Base-by-base conservation (phyloP, 2,797 vertebrate species). In the Phylloscopus collybita region DNA sequence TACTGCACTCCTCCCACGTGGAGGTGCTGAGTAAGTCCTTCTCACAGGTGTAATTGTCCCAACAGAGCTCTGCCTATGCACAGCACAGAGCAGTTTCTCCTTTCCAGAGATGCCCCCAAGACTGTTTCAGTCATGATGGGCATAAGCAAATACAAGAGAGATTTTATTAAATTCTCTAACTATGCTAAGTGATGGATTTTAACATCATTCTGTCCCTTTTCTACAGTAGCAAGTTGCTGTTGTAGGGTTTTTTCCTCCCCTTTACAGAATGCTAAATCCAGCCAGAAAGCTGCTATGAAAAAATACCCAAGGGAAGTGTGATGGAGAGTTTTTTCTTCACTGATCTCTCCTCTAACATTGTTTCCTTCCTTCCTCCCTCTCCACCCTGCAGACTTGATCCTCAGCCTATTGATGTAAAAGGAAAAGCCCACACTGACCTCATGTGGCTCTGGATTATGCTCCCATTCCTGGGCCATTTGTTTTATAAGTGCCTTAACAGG, bases 281-380 rank as follows among this genome's bases (percentile, higher is more conserved):
- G 79, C 81, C 93, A 88, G 76, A 96, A 86, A 74, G 15, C 91
- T 84, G 86, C 82, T 92, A 88, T 62, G 76, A 95, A 95, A 87
- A 95, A 73, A 94, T 75, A 86, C 91, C 70, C 92, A 76, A 51
- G 87, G 92, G 95, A 96, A 88, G 54, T 69, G 81, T 88, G 90
- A 95, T 71, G 85, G 86, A 93, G 94, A 91, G 72, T 75, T 95
- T 94, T 94, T 87, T 92, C 56, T 86, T 95, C 90, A 44, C 78
- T 80, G 89, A 88, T 93, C 95, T 94, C 90, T 96, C 86, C 86
- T 67, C 84, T 94, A 90, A 91, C 88, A 95, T 91, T 82, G 83
- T 95, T 97, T 96, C 94, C 96, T 97, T 97, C 94, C 95, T 96
- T 95, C 91, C 88, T 88, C 70, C 45, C 61, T 95, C 93, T 88